These are phyloP conservation scores for Selenia dentaria DNA, from an alignment of 2,888 invertebrate genomes.

Conservation along the genomic window DNA sequence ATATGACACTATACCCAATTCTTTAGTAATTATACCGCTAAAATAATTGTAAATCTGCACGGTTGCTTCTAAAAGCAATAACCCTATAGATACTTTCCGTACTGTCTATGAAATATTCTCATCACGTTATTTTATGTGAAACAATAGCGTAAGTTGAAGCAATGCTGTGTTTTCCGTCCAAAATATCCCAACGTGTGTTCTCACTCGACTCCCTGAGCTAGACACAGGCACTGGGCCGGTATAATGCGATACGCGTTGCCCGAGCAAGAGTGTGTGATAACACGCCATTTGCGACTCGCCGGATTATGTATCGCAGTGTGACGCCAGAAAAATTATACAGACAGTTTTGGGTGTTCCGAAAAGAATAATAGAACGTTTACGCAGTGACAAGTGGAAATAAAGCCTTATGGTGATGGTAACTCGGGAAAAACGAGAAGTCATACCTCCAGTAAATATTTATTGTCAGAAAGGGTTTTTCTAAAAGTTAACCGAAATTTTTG, in stretches of 20 bases:
- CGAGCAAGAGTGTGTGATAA: slow-evolving; percentile 36
- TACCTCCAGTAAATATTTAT: not conserved
- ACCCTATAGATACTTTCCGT: too few relatives aligned
- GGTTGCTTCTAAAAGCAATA: too few relatives aligned
- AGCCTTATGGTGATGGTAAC: not conserved
- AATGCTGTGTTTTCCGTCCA: too few relatives aligned
- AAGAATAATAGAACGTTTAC: slow-evolving; percentile 11
- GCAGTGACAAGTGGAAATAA: not conserved
- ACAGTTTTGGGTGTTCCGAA: not conserved
- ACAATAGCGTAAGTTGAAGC: too few relatives aligned
- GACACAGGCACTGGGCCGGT: slow-evolving; percentile 21
- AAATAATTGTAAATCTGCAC: too few relatives aligned
- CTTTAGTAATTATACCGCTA: too few relatives aligned
- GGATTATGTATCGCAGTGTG: slow-evolving; percentile 32
- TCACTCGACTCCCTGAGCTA: slow-evolving; percentile 15
- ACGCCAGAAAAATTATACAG: slow-evolving; percentile 26
- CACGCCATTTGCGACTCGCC: slow-evolving; percentile 31
- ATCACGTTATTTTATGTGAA: too few relatives aligned
- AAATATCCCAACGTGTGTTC: slow-evolving; percentile 19
- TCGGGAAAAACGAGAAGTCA: too few relatives aligned
- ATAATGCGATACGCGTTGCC: slow-evolving; percentile 31
- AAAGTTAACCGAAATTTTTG: too few relatives aligned
- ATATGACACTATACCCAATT: too few relatives aligned
- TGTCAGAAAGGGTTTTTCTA: not conserved
- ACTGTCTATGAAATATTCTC: too few relatives aligned